A percentile compares a stretch with the other conserved stretches of the same genome.
Conservation (phyloP, 2,888 invertebrate genomes). For the Pyrgus malvae region DNA sequence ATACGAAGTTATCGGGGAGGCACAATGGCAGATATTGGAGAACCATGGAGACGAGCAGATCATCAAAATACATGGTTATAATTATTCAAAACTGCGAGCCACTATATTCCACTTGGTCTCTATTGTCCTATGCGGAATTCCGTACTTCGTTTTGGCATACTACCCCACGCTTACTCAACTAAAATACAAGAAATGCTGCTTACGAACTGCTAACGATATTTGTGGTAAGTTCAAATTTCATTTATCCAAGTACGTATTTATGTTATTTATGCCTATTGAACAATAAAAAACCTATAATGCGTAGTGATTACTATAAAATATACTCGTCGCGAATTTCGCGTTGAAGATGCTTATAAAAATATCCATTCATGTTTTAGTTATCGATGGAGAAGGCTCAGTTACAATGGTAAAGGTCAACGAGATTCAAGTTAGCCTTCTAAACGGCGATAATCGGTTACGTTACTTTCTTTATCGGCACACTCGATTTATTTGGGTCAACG, state of each 20-base stretch:
- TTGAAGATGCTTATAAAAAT: too few relatives aligned
- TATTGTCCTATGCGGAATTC: conserved; percentile 77
- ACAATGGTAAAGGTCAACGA: conserved; percentile 65
- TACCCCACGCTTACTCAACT: conserved; percentile 78
- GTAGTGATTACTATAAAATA: too few relatives aligned
- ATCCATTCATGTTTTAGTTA: conserved; percentile 74
- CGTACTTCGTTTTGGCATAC: conserved; percentile 80
- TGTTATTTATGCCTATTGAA: background rate
- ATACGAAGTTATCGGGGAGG: conserved; percentile 81
- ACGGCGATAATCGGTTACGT: conserved; percentile 67
- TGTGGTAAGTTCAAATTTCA: conserved; percentile 68
- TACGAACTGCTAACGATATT: conserved; percentile 78
- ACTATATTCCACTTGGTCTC: conserved; percentile 75
- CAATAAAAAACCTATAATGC: too few relatives aligned
- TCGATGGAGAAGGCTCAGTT: conserved; percentile 69
- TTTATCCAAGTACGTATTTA: background rate
- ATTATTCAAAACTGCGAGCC: conserved; percentile 64
- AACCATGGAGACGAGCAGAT: conserved; percentile 72
- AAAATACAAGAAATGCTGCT: conserved; percentile 79
- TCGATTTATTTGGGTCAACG: conserved; percentile 79
- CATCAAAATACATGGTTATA: conserved; percentile 78
- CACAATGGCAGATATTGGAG: conserved; percentile 77
- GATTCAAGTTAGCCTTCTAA: conserved; percentile 68
- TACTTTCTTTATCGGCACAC: conserved; percentile 81
- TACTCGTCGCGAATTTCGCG: too few relatives aligned